A percentile compares a stretch with the other conserved stretches of the same genome.
These are phyloP conservation scores for Labeo calbasu DNA, from an alignment of 2,797 vertebrate genomes.

Conservation along the genomic window DNA sequence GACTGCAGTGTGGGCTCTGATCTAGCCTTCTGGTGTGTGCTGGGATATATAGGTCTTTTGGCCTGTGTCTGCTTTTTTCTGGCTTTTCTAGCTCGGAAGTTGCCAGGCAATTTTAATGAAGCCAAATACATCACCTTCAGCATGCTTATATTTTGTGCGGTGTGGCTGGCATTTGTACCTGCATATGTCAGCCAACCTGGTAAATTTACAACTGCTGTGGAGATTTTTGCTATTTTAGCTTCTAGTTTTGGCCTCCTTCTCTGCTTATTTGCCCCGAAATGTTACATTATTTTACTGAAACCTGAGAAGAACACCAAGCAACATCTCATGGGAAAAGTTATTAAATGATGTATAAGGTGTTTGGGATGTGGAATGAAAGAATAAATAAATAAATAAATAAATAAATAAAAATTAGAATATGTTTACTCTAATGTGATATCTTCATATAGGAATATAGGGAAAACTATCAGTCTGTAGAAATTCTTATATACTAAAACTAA, in stretches of 20 bases:
- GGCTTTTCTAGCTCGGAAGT: slow-evolving; percentile 61
- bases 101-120: slow-evolving; percentile 64
- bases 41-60: slow-evolving; percentile 60
- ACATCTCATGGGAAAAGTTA: slow-evolving; percentile 59
- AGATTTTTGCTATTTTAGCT: slow-evolving; percentile 66
- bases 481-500: background rate
- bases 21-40: slow-evolving; percentile 63
- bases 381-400: too few relatives aligned
- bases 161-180: slow-evolving; percentile 64
- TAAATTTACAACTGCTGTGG: slow-evolving; percentile 66
- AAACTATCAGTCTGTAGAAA: background rate
- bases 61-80: slow-evolving; percentile 62
- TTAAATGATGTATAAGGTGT: background rate
- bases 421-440: background rate
- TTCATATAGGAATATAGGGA: background rate
- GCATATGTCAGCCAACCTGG: slow-evolving; percentile 66
- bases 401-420: too few relatives aligned
- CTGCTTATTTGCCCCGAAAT: slow-evolving; percentile 68
- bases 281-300: slow-evolving; percentile 63
- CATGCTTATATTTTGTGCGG: slow-evolving; percentile 65
- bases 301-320: slow-evolving; percentile 65
- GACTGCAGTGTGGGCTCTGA: slow-evolving; percentile 62
- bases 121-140: slow-evolving; percentile 66
- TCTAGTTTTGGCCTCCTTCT: slow-evolving; percentile 65
- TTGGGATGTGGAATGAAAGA: background rate